phyloP scores from a whole-genome alignment of 92 coral and sea anemone species.

The Nematostella vectensis region DNA sequence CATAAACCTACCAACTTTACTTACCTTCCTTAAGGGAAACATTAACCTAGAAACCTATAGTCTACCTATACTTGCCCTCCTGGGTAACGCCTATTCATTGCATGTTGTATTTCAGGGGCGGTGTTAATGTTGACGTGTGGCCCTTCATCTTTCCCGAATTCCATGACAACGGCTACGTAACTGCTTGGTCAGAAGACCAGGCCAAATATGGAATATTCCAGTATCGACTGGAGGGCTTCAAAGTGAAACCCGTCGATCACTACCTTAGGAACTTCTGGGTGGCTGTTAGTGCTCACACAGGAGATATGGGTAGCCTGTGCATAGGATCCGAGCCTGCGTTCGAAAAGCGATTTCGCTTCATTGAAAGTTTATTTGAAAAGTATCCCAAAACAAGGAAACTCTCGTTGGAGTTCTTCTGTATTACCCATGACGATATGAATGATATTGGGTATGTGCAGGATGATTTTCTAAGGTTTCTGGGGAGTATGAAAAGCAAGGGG shows the following conservation, averaged over 20 bases:
- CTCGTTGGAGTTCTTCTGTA: constrained; percentile 34
- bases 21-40: no score
- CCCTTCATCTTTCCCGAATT: constrained; percentile 40
- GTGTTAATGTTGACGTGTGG: constrained; percentile 52
- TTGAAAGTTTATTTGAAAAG: constrained; percentile 39
- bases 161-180: constrained; percentile 54
- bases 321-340: constrained; percentile 43
- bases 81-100: no score
- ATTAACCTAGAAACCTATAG: no score
- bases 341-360: constrained; percentile 28
- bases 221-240: constrained; percentile 42
- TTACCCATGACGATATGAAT: constrained; percentile 56
- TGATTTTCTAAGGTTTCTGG: constrained; percentile 26
- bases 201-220: constrained; percentile 37
- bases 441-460: constrained; percentile 39
- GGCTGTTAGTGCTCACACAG: constrained; percentile 16
- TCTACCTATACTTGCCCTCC: no score
- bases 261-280: constrained; percentile 41
- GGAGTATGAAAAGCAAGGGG: constrained; percentile 16
- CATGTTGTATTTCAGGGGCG: constrained; percentile 13
- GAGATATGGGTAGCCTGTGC: constrained; percentile 14
- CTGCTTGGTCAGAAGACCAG: constrained; percentile 52
- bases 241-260: constrained; percentile 49
- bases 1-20: no score
- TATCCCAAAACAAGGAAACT: constrained; percentile 45